Percentiles rank a stretch among this genome's conserved stretches.
Conservation (phyloP, 2,113 vertebrate species). For the Varanus salvator region DNA sequence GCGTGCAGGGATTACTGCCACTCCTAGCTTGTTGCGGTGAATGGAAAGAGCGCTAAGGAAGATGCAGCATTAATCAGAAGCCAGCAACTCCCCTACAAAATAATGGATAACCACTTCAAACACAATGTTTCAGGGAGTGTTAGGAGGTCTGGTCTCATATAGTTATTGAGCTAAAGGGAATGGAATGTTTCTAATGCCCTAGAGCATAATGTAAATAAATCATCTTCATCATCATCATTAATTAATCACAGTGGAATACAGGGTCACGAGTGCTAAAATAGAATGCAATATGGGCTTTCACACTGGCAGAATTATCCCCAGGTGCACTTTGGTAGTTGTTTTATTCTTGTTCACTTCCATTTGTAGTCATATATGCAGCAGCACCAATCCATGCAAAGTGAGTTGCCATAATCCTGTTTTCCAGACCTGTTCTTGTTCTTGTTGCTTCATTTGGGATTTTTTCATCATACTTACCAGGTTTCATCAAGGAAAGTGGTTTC, state of each 20-base stretch:
- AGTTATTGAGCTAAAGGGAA: neutral
- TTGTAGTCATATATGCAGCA: neutral
- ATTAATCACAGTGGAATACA: neutral
- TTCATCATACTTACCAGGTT: too few relatives aligned
- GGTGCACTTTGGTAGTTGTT: neutral
- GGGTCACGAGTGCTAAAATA: constrained; percentile 15
- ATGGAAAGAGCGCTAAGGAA: neutral
- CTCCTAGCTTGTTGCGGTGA: constrained; percentile 45
- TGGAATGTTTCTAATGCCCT: neutral
- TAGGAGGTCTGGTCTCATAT: constrained; percentile 14
- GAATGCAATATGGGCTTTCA: constrained; percentile 1
- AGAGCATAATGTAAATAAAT: neutral
- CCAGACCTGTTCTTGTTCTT: too few relatives aligned
- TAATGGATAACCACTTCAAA: constrained; percentile 17
- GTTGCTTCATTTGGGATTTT: too few relatives aligned
- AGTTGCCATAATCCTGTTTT: neutral
- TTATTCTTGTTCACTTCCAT: neutral
- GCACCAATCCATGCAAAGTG: neutral
- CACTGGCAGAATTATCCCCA: constrained; percentile 32
- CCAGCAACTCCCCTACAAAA: constrained; percentile 32
- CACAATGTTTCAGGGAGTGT: constrained; percentile 21
- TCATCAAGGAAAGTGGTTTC: too few relatives aligned
- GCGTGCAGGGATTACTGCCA: constrained; percentile 57
- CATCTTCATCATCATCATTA: neutral
- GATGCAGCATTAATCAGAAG: constrained; percentile 29